Evolutionary conservation across 1,140 invertebrate species (phyloP).

Genomic region (Cherax destructor): DNA sequence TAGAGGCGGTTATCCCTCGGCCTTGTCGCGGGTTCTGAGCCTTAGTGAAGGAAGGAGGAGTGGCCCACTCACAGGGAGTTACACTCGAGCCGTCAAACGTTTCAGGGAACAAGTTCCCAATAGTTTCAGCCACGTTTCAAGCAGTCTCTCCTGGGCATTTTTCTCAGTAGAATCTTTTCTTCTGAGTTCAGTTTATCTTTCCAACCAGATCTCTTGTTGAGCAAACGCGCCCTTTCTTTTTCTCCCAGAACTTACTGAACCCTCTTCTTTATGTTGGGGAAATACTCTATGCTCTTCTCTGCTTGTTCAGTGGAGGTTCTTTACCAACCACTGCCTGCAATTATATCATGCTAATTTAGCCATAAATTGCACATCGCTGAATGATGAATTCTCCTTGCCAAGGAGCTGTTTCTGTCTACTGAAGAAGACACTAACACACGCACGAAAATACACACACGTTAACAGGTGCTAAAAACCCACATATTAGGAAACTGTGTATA

Average conservation of each 20-base stretch:
- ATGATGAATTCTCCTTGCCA: neutral
- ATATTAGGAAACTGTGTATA: neutral
- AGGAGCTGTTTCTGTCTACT: no score
- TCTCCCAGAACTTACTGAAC: neutral
- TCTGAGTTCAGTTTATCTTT: constrained; percentile 29
- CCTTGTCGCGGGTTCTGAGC: neutral
- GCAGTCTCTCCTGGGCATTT: constrained; percentile 1
- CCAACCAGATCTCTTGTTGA: constrained; percentile 24
- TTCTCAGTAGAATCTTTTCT: constrained; percentile 26
- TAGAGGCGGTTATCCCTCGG: neutral
- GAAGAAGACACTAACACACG: neutral
- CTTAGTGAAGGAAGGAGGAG: neutral
- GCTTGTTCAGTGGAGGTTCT: neutral
- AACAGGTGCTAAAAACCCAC: no score
- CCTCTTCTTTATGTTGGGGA: neutral
- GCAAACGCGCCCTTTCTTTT: constrained; percentile 8
- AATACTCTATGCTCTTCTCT: neutral
- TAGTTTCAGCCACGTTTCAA: constrained; percentile 38
- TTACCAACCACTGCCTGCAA: neutral
- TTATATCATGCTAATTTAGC: neutral
- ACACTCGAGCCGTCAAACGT: constrained; percentile 35
- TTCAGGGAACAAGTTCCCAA: constrained; percentile 35
- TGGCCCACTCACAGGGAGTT: neutral
- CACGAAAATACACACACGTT: no score
- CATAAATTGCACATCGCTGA: neutral